Evolutionary conservation across 2,113 vertebrate species (phyloP), one percentile per base, ranked within the genome.

Genomic region (Dicaeum eximium): DNA sequence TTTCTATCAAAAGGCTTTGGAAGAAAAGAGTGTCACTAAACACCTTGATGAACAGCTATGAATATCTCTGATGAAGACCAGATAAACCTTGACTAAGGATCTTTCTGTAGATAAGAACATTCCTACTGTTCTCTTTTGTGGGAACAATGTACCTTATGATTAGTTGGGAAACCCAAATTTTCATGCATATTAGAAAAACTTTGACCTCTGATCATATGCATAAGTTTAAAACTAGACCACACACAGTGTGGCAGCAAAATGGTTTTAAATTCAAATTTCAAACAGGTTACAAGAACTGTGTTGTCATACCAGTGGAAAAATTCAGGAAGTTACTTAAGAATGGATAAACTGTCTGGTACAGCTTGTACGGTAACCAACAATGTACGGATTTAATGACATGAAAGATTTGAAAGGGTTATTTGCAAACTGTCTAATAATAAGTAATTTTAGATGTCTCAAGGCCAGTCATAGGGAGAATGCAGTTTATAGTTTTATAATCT

Each of bases 401-500:
- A 83, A 93, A 87, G 57, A 88, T 96, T 71, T 97, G 86, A 97
- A 97, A n/a, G 78, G 86, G 74, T 95, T 97, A 95, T 92, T 96
- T 97, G 81, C 92, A 96, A 77, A 92, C 87, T 96, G 60, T 88
- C 88, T 96, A 97, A 92, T 97, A 95, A 96, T 96, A 95, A 92
- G 75, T 88, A 95, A 82, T 95, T 97, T 96, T 77, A 92, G 96
- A 95, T 91, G 78, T 97, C 92, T 97, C 57, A 97, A 97, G 95
- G 95, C 92, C 93, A 96, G 73, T 94, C 92, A 93, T 25, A 97
- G 73, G 87, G 92, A 97, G 95, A 89, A 95, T 81, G 58, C 35
- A 67, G 96, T 95, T 97, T 94, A 95, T 95, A 95, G 93, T 92
- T 97, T 81, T 95, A 96, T 97, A 97, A 97, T 94, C 90, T 96